These are phyloP conservation scores for Manis pentadactyla DNA, from an alignment of 2,797 vertebrate genomes.

Conservation along the genomic window DNA sequence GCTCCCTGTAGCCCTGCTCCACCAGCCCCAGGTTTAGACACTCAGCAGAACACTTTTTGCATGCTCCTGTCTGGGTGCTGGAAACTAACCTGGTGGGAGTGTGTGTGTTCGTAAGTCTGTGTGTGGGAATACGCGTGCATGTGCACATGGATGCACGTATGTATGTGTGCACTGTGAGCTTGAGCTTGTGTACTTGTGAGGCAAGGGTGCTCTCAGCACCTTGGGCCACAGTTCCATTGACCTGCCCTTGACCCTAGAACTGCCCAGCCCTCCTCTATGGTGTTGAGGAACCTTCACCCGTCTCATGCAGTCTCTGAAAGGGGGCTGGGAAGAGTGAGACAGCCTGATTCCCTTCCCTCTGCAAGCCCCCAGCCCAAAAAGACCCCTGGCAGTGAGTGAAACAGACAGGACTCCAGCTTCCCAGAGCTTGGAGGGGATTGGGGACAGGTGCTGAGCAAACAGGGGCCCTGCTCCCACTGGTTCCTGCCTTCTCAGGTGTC, in stretches of 20 bases:
- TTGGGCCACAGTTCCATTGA: neutral
- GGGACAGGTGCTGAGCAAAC: neutral
- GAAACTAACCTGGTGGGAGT: neutral
- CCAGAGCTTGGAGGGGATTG: neutral
- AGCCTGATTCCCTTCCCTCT: neutral
- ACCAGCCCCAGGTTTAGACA: neutral
- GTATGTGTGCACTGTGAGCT: neutral
- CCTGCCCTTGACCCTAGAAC: neutral
- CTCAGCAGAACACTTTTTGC: neutral
- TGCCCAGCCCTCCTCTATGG: neutral
- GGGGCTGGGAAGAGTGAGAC: neutral
- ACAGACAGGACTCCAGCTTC: neutral
- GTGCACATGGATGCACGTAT: rapidly evolving
- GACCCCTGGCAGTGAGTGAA: neutral
- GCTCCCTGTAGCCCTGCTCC: rapidly evolving
- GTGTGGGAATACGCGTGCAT: rapidly evolving
- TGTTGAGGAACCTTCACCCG: neutral
- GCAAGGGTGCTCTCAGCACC: rapidly evolving
- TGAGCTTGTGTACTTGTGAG: neutral
- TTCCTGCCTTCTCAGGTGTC: neutral
- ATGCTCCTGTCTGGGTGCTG: neutral
- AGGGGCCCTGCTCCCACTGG: neutral
- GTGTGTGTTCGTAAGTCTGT: neutral
- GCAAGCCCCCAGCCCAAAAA: neutral
- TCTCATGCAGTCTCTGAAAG: neutral